Base-by-base conservation (phyloP, 1,140 invertebrate genomes). In the Rhyacophila brunnea region DNA sequence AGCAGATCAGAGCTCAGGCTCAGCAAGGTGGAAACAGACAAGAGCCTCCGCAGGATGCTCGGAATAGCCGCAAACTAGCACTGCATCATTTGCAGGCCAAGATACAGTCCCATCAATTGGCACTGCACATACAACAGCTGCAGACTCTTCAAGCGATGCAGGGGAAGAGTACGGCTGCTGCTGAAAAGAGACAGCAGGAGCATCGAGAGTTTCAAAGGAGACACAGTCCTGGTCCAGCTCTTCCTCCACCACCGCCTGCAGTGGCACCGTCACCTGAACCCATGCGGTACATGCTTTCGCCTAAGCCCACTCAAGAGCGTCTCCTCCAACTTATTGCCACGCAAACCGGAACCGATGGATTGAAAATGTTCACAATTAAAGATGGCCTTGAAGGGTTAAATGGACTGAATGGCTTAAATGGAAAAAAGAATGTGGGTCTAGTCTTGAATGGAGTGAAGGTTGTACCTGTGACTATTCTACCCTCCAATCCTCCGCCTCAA, bases 11-110 rank as follows among this genome's bases (percentile, higher is more conserved):
- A 43, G 76, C 68, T 7, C 71, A 73, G 40, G 64, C 68, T 3
- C 71, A 69, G 42, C 67, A 67, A 5, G 44, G 50, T 11, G 36
- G 59, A 18, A 45, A n/a, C 38, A 42, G 62, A 10, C 62, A 64
- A 54, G 62, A 64, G 32, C 42, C 53, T 3, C 57, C 57, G 7
- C 62, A 64, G 36, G 58, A 64, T 49, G 61, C 61, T 11, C 68
- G 80, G 46, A 70, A 77, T 49, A 75, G 77, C 51, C 79, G 81
- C 60, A 68, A 78, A 50, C 68, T 85, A 11, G 80, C 87, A 1
- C 84, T 87, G 58, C 87, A 87, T 54, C 84, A 88, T 55, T 72
- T 89, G 56, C 86, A 89, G 60, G 83, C 86, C 35, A 87, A 86
- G 66, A 83, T 84, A 65, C 85, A 86, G 47, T 80, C 83, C 36